These are phyloP conservation scores for Reticulitermes speratus DNA, from an alignment of 1,140 invertebrate species.

Conservation along the genomic window DNA sequence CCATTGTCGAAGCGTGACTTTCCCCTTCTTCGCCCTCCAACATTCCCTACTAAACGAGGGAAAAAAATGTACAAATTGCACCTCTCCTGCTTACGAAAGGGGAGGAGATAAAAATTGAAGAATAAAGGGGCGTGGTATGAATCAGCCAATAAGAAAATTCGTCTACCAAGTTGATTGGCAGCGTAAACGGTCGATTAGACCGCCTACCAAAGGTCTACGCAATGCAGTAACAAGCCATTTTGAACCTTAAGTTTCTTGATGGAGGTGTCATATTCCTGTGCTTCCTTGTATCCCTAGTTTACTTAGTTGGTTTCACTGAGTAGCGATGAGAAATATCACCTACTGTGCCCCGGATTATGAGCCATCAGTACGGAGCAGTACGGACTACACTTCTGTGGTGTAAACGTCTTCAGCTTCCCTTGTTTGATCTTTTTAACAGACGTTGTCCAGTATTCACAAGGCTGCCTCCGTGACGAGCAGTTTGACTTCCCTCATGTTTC, in stretches of 20 bases:
- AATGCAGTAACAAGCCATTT: neutral
- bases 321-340: neutral
- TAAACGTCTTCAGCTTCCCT: neutral
- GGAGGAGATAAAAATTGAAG: slow-evolving; percentile 19
- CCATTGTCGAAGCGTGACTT: neutral
- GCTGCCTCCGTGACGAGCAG: neutral
- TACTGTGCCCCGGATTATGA: neutral
- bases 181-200: slow-evolving; percentile 27
- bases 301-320: neutral
- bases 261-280: neutral
- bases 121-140: slow-evolving; percentile 29
- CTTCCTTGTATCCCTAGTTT: neutral
- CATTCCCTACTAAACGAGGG: neutral
- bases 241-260: neutral
- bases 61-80: slow-evolving; percentile 20
- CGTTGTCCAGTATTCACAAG: neutral
- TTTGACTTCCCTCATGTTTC: neutral
- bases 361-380: neutral
- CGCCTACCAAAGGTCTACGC: neutral
- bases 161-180: slow-evolving; percentile 30
- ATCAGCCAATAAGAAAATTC: slow-evolving; percentile 32
- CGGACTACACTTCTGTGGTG: neutral
- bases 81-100: slow-evolving; percentile 23
- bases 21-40: neutral
- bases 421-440: neutral